Base-by-base conservation (phyloP, 2,888 invertebrate genomes). In the Chrysina gloriosa region DNA sequence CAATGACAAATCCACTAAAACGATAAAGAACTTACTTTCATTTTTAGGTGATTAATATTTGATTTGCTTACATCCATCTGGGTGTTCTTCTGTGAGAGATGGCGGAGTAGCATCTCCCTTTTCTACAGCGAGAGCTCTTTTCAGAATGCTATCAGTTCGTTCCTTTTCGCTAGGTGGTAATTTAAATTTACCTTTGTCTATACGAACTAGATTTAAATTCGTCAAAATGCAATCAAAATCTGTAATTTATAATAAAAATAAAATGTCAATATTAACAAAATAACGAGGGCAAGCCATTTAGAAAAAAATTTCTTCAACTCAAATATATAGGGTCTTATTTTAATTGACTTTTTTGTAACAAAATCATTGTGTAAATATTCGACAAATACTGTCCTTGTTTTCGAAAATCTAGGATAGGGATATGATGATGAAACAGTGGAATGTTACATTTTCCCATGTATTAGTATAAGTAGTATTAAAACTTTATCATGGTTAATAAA, bases 201-300 rank as follows among this genome's bases (percentile, higher is more conserved):
- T 86, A 76, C 91, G 90, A 42, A 87, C 86, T 82, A 96, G 84
- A 74, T 91, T 92, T 70, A 96, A 86, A 73, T 94, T 95, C 4
- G 96, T 95, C 75, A 93, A 86, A 81, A 95, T 94, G 82, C 94
- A 94, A 82, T 95, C 95, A 85, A 94, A 94, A 82, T 94, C 92
- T 90, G 82, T 47, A 84, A 83, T n/a, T n/a, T n/a, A n/a, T 70
- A 67, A 72, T 29, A 69, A 67, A 48, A 19, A 65, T 54, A 19
- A 69, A 67, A 69, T 56, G 11, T 61, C 11, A 65, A 25, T 63
- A 31, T 1, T 1, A 47, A 7, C n/a, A 9, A 25, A 16, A 42
- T 42, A 45, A 39, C 4, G 11, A 54, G 7, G 3, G 14, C 5
- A 14, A 2, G 31, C n/a, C 14, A 64, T 4, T 29, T n/a, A 25